phyloP scores from a whole-genome alignment of 1,140 invertebrate genomes.

The Hypsibius dujardini region DNA sequence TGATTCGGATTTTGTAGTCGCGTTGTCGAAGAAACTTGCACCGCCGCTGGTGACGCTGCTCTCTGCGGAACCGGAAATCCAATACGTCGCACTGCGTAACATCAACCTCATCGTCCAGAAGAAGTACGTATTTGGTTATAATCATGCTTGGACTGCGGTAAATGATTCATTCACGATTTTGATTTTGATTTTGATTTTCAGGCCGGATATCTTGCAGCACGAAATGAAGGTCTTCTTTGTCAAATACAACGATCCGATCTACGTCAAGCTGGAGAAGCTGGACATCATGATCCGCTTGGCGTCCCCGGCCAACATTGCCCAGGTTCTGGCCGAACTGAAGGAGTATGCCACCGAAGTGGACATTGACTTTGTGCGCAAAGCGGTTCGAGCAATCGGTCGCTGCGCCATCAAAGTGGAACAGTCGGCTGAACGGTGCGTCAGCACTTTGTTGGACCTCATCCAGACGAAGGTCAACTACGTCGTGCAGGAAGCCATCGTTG shows the following conservation, averaged over 20 bases:
- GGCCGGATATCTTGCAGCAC: conserved; percentile 95
- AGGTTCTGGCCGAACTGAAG: conserved; percentile 94
- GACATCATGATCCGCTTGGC: conserved; percentile 99
- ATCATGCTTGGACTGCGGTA: no score
- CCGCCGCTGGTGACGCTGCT: conserved; percentile 95
- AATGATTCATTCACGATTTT: conserved; percentile 17
- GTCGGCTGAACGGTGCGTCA: conserved; percentile 92
- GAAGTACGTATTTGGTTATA: conserved; percentile 31
- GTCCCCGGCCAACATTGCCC: conserved; percentile 91
- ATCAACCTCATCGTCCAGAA: conserved; percentile 99
- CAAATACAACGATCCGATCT: conserved; percentile 99
- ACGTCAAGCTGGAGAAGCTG: conserved; percentile 96
- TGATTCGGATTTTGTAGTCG: conserved; percentile 80
- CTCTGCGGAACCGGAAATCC: conserved; percentile 92
- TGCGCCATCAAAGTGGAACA: conserved; percentile 99
- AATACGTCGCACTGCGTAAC: conserved; percentile 93
- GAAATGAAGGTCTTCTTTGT: conserved; percentile 99
- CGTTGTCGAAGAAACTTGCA: conserved; percentile 85
- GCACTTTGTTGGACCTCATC: conserved; percentile 92
- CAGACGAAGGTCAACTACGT: conserved; percentile 99
- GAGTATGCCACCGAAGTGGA: conserved; percentile 99
- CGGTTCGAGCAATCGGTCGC: conserved; percentile 88
- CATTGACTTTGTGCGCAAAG: conserved; percentile 98
- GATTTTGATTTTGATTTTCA: conserved; percentile 23
- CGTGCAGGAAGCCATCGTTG: conserved; percentile 98